phyloP scores from a whole-genome alignment of 64 coral and sea anemone genomes.

The Montipora efflorescens region DNA sequence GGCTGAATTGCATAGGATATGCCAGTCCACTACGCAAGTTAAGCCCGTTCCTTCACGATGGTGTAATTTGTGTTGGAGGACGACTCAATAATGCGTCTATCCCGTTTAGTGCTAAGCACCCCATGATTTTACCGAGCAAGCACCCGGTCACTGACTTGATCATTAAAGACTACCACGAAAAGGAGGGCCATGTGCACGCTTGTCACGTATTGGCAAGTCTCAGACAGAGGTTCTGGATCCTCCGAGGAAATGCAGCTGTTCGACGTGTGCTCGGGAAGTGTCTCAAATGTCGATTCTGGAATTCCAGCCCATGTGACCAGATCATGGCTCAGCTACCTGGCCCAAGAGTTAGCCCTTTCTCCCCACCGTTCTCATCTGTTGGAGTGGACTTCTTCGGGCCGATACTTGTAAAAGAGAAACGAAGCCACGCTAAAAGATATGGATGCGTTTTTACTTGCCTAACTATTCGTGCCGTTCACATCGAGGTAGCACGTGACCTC shows the following conservation, averaged over 20 bases:
- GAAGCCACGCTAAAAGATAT: conserved; percentile 16
- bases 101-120: neutral
- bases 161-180: neutral
- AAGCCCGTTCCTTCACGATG: too few species aligned
- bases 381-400: conserved; percentile 31
- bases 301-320: neutral
- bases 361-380: neutral
- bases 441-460: conserved; percentile 65
- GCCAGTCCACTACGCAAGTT: too few species aligned
- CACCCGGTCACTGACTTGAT: neutral
- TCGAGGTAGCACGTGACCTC: conserved; percentile 32
- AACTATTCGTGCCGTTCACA: too few species aligned
- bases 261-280: neutral
- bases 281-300: neutral
- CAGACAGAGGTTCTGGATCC: neutral
- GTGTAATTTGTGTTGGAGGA: too few species aligned
- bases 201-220: neutral
- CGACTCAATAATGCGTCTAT: neutral
- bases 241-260: neutral
- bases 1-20: too few species aligned
- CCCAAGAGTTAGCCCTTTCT: neutral
- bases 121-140: neutral
- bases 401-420: neutral
- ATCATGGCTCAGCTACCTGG: neutral
- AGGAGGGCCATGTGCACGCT: neutral